phyloP scores from a whole-genome alignment of 2,797 vertebrate genomes.

The Neosalanx taihuensis region DNA sequence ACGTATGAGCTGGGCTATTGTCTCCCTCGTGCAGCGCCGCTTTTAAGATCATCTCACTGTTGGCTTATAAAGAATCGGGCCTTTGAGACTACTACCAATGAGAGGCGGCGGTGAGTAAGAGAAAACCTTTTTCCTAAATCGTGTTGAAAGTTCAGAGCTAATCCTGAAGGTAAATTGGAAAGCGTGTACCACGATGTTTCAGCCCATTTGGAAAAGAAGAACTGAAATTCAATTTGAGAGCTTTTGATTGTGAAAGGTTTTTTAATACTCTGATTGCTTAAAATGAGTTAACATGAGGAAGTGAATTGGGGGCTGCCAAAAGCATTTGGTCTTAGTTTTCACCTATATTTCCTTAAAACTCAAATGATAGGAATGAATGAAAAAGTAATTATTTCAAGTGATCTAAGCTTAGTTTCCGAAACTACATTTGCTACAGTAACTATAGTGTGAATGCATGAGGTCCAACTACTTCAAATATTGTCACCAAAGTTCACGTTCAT shows the following conservation, averaged over 20 bases:
- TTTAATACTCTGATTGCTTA: background rate
- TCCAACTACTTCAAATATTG: background rate
- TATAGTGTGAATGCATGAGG: background rate
- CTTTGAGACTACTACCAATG: slow-evolving; percentile 9
- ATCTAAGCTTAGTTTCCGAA: background rate
- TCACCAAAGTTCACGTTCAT: too few relatives aligned
- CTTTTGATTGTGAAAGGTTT: background rate
- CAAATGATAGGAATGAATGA: slow-evolving; percentile 2
- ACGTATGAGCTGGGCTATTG: background rate
- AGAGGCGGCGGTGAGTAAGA: slow-evolving; percentile 27
- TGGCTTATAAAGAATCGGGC: slow-evolving; percentile 11
- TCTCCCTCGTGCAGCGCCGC: background rate
- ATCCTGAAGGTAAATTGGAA: background rate
- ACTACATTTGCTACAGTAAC: background rate
- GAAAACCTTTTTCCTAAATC: slow-evolving; percentile 4
- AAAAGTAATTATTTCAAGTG: background rate
- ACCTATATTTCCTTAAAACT: background rate
- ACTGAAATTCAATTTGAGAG: background rate
- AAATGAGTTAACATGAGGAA: background rate
- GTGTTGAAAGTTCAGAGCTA: background rate
- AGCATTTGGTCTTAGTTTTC: background rate
- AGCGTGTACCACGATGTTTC: background rate
- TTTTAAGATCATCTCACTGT: slow-evolving; percentile 5
- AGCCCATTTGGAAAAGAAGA: too few relatives aligned
- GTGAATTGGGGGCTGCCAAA: background rate